A percentile compares a stretch with the other conserved stretches of the same genome.
phyloP scores from a whole-genome alignment of 1,140 invertebrate species.

The Brachionus calyciflorus region DNA sequence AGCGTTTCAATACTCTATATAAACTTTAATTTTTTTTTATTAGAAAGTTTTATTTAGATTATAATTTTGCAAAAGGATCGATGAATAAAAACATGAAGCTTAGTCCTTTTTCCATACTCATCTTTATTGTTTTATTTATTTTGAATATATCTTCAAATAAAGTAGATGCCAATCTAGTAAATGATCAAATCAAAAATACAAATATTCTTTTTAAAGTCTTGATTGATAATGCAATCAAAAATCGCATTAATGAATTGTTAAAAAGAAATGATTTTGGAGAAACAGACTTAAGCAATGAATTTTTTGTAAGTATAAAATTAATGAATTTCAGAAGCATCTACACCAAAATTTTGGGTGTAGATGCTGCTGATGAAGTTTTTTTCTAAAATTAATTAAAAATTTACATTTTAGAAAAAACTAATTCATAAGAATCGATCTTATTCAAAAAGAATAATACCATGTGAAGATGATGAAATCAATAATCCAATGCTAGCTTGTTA shows the following conservation, averaged over 20 bases:
- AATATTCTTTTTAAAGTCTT: not conserved
- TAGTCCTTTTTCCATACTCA: too few species aligned
- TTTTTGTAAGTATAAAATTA: not conserved
- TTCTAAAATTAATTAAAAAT: not conserved
- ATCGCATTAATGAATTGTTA: not conserved
- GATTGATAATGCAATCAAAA: not conserved
- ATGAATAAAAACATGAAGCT: too few species aligned
- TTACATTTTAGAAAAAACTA: not conserved
- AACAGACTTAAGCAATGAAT: not conserved
- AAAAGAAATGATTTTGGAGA: not conserved
- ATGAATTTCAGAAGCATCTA: too few species aligned
- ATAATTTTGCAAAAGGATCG: too few species aligned
- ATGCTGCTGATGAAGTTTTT: not conserved
- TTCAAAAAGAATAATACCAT: not conserved
- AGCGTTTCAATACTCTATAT: too few species aligned
- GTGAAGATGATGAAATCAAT: constrained; percentile 16
- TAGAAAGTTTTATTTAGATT: too few species aligned
- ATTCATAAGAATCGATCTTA: not conserved
- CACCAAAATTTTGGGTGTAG: too few species aligned
- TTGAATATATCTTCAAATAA: too few species aligned
- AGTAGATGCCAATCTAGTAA: not conserved
- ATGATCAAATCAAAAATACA: not conserved
- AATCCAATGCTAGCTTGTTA: constrained; percentile 20
- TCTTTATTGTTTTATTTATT: too few species aligned
- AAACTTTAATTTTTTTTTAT: too few species aligned